Base-by-base conservation (phyloP, 2,113 vertebrate genomes). In the Oplegnathus fasciatus region DNA sequence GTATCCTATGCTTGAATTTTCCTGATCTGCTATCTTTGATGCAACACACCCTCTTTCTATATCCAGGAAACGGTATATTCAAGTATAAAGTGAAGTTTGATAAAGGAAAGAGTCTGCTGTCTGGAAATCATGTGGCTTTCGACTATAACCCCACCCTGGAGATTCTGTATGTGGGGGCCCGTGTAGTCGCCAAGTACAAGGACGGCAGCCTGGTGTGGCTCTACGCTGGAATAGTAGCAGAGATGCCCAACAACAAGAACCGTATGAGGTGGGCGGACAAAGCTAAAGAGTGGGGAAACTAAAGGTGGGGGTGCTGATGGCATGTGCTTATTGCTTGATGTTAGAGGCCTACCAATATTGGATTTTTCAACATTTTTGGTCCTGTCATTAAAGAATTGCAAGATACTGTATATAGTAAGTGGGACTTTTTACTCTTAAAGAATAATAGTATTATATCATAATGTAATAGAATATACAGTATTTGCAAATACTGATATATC, bases 11-110 rank as follows among this genome's bases (percentile, higher is more conserved):
- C 5, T 54, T 37, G 15, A n/a, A 8, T 55, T 34, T 20, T 11
- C 13, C 32, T 65, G 2, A 52, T 70, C 9, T 74, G 14, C 9
- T 71, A 2, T 61, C 14, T 75, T 61, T 88, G 42, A 82, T 69
- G 15, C 46, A 18, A 9, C 44, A 40, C 15, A 0, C 13, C 2
- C 28, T 72, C 9, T 90, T 14, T 80, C 24, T 61, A 8, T 44
- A 2, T 85, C 24, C 83, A 99, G 98, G 96, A 10, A 96, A 94
- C 0, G 96, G 96, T 52, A 60, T 83, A 1, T 91, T 87, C 79
- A 99, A 99, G 46, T 99, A 97, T 93, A 99, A 99, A 87, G 98
- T 99, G 77, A 99, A 99, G 75, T 99, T 99, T 80, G 98, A 99
- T 66, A 99, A 99, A 93, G 98, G 98, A 0, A 99, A 99, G 94